Conservation (phyloP, 2,797 vertebrate species). For the Diplodus sargus region DNA sequence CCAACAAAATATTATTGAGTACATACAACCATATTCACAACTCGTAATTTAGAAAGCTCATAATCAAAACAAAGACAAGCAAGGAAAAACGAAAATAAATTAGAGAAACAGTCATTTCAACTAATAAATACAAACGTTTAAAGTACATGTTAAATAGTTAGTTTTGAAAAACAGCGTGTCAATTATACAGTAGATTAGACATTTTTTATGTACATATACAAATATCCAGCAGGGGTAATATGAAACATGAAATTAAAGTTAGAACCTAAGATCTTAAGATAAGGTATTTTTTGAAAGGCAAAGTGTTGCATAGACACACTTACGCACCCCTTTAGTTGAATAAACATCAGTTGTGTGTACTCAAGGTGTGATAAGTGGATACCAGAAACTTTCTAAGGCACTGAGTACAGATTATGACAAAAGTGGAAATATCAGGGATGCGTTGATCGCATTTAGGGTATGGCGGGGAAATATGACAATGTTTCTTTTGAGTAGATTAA, state of each 20-base stretch:
- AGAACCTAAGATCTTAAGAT: not conserved
- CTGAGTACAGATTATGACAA: not conserved
- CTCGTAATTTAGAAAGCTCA: not conserved
- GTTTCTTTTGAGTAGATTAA: not conserved
- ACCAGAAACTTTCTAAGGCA: conserved; percentile 17
- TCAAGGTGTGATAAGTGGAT: not conserved
- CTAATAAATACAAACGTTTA: not conserved
- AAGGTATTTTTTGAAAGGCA: conserved; percentile 5
- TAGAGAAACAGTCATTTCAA: not conserved
- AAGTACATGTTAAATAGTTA: not conserved
- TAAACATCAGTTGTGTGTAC: not conserved
- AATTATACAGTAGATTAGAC: too few species aligned
- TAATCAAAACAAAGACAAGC: not conserved
- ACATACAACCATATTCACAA: not conserved
- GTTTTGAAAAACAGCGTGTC: not conserved
- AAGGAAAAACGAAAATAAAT: not conserved
- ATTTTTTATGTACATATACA: too few species aligned
- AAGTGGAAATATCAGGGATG: not conserved
- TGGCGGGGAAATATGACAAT: not conserved
- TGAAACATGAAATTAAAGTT: not conserved
- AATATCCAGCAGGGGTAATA: too few species aligned
- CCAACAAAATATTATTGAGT: not conserved
- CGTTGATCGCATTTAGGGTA: not conserved
- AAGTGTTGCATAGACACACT: conserved; percentile 20
- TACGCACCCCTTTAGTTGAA: not conserved